These are phyloP conservation scores for Ostrea edulis DNA, from an alignment of 1,140 invertebrate genomes.

Conservation along the genomic window DNA sequence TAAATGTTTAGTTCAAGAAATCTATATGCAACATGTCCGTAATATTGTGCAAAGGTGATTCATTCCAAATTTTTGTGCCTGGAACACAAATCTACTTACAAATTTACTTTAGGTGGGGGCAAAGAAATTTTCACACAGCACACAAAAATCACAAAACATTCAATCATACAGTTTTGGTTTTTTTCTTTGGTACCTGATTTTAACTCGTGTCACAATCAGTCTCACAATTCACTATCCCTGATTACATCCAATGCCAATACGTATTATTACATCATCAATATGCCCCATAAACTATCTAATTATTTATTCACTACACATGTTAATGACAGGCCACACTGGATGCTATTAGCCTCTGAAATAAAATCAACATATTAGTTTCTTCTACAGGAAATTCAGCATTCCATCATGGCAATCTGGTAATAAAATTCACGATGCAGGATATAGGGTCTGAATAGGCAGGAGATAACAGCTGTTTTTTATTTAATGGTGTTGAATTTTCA, in stretches of 20 bases:
- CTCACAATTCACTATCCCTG: too few species aligned
- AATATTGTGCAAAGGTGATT: background rate
- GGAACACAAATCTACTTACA: background rate
- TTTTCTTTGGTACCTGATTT: too few species aligned
- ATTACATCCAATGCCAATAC: background rate
- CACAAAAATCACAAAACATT: background rate
- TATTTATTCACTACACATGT: background rate
- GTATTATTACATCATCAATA: background rate
- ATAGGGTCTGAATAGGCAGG: background rate
- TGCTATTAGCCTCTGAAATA: slow-evolving; percentile 30
- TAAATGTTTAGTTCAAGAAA: background rate
- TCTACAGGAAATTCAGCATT: background rate
- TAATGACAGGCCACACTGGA: slow-evolving; percentile 20
- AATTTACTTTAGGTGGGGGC: background rate
- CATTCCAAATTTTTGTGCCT: background rate
- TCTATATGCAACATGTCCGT: background rate
- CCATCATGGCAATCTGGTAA: slow-evolving; percentile 3
- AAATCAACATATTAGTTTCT: background rate
- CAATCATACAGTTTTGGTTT: too few species aligned
- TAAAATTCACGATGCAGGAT: slow-evolving; percentile 27
- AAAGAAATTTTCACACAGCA: background rate
- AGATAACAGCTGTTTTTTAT: background rate
- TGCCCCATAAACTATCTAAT: background rate
- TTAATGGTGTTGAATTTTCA: background rate
- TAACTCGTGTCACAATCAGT: too few species aligned